Evolutionary conservation across 2,797 vertebrate genomes (phyloP), one percentile per base, ranked within the genome.

Genomic region (Typhlichthys eigenmanni): DNA sequence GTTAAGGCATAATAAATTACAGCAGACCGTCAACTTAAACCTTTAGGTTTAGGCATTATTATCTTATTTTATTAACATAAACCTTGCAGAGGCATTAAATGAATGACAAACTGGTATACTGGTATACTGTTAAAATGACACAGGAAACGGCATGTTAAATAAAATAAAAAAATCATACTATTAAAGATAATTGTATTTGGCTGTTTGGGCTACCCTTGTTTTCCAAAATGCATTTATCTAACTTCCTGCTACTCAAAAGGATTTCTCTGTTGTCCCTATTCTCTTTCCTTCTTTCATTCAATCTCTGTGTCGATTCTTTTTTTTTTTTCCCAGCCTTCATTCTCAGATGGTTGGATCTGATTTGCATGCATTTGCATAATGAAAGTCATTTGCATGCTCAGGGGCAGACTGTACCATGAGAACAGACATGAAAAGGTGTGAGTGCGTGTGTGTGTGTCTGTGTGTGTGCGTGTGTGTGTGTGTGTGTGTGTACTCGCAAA

Each of bases 361-460:
- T 98, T 98, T 98, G 95, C 96, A 98, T 98, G 88, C 69, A 98
- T 98, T 96, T 98, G 95, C 96, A 98, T 98, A 98, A 97, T 96
- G 95, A 94, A 94, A 93, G 94, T 95, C 92, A 97, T 98, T 98
- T 98, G 94, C 95, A 98, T 98, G 96, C 95, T 94, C 92, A 92
- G 93, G 93, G 94, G 94, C 96, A 94, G 92, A 94, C 94, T 92
- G 93, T 95, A 95, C 94, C 94, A 94, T 95, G 94, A 95, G 95
- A 96, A 95, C 94, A 95, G 93, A 94, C 93, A 94, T 93, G 92
- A 92, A 92, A 92, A 92, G 89, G 89, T 90, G 89, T 88, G 76
- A 78, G 87, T 79, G 76, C 81, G 78, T 72, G 78, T 81, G 76
- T 74, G 74, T 55, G 68, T 55, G 80, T 80, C 64, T 75, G 75